Evolutionary conservation across 2,888 invertebrate species (phyloP).

Genomic region (Apamea anceps): DNA sequence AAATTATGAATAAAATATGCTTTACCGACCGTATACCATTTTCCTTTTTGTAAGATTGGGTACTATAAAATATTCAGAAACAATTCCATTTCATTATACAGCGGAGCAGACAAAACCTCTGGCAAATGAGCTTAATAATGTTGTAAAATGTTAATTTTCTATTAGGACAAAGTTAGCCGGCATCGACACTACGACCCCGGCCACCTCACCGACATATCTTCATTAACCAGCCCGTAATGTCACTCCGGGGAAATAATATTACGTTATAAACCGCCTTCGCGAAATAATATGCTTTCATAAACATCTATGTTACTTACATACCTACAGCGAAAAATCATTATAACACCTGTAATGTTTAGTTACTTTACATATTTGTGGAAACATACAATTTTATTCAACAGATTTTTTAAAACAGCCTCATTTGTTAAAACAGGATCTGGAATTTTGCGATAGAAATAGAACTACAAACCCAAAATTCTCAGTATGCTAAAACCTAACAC

Average conservation of each 20-base stretch:
- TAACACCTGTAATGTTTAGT: neutral
- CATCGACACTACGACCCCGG: conserved; percentile 72
- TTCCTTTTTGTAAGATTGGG: conserved; percentile 61
- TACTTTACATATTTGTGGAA: neutral
- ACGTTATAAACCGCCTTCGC: conserved; percentile 66
- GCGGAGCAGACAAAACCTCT: conserved; percentile 31
- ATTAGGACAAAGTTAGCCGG: conserved; percentile 69
- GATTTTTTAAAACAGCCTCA: neutral
- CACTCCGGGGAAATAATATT: conserved; percentile 80
- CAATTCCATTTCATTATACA: conserved; percentile 58
- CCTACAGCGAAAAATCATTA: neutral
- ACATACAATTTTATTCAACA: neutral
- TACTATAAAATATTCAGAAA: conserved; percentile 57
- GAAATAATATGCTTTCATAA: conserved; percentile 59
- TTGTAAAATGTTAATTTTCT: conserved; percentile 69
- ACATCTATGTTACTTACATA: conserved; percentile 24
- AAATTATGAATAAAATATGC: conserved; percentile 58
- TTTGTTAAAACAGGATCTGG: neutral
- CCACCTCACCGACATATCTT: conserved; percentile 83
- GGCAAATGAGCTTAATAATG: conserved; percentile 52
- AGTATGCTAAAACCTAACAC: neutral
- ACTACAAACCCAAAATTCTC: neutral
- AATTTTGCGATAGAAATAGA: neutral
- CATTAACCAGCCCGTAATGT: conserved; percentile 81
- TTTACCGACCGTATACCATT: conserved; percentile 45